phyloP scores from a whole-genome alignment of 1,140 invertebrate genomes.

The Pygmarrhopalites habei region DNA sequence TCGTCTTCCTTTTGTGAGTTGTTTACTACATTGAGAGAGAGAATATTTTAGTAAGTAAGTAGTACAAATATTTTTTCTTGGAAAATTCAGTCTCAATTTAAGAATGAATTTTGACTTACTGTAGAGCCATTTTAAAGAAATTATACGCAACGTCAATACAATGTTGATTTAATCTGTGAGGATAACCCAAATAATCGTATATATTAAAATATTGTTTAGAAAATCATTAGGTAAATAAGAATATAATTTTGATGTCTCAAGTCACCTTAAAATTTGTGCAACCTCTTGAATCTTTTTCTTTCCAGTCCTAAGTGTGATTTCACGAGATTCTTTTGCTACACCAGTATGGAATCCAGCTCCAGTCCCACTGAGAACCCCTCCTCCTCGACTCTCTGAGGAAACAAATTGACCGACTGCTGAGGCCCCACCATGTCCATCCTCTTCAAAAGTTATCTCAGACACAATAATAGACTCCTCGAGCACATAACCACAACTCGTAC shows the following conservation, averaged over 20 bases:
- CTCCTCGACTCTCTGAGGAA: conserved; percentile 74
- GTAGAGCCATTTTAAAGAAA: conserved; percentile 95
- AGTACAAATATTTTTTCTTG: too few species aligned
- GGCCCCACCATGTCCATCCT: conserved; percentile 77
- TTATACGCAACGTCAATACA: conserved; percentile 88
- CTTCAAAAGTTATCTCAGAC: conserved; percentile 91
- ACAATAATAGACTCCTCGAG: conserved; percentile 94
- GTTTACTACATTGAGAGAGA: too few species aligned
- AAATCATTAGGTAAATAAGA: background rate
- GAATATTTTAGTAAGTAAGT: too few species aligned
- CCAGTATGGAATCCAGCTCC: conserved; percentile 70
- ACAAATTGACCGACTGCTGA: conserved; percentile 89
- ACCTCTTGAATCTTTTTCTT: conserved; percentile 68
- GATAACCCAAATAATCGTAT: conserved; percentile 2
- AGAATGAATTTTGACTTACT: too few species aligned
- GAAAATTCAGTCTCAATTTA: too few species aligned
- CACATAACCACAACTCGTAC: conserved; percentile 91
- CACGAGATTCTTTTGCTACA: conserved; percentile 76
- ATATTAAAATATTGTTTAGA: background rate
- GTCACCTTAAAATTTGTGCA: conserved; percentile 62
- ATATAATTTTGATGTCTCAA: background rate
- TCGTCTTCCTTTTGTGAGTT: conserved; percentile 84
- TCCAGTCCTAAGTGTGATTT: conserved; percentile 83
- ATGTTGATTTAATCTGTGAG: conserved; percentile 68
- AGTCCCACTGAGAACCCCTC: conserved; percentile 57